Percentiles rank a stretch among this genome's conserved stretches.
These are phyloP conservation scores for Clanis bilineata DNA, from an alignment of 2,888 invertebrate species.

Conservation along the genomic window DNA sequence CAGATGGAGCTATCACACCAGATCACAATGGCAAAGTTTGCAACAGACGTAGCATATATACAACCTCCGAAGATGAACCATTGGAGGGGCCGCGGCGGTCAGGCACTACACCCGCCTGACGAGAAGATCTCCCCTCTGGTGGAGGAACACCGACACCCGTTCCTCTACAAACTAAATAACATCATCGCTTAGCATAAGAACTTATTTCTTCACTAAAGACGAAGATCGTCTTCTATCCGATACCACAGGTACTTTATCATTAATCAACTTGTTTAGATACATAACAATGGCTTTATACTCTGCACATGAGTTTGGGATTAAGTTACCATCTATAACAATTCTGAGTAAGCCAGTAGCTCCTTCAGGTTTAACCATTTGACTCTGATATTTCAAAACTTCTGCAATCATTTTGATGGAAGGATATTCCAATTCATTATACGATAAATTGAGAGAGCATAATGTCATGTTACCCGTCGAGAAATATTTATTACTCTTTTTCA, in stretches of 20 bases:
- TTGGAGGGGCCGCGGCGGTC: no score
- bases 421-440: slow-evolving; percentile 47
- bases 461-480: slow-evolving; percentile 48
- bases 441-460: slow-evolving; percentile 53
- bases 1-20: no score
- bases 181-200: not conserved
- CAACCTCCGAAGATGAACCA: no score
- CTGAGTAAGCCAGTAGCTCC: slow-evolving; percentile 43
- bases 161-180: not conserved
- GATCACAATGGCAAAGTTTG: no score
- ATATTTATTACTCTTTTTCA: slow-evolving; percentile 26
- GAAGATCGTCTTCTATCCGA: not conserved
- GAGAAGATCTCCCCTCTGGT: no score
- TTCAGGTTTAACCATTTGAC: slow-evolving; percentile 14
- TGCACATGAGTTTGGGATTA: slow-evolving; percentile 36
- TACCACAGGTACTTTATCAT: slow-evolving; percentile 15
- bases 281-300: slow-evolving; percentile 38
- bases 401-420: slow-evolving; percentile 37
- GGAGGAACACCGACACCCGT: no score
- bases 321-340: slow-evolving; percentile 50
- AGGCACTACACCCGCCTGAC: no score
- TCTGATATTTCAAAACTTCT: slow-evolving; percentile 48
- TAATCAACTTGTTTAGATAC: slow-evolving; percentile 31
- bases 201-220: not conserved
- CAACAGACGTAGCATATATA: no score